phyloP scores from a whole-genome alignment of 30 jellyfish, hydroid and myxozoan species.

The Turritopsis dohrnii region DNA sequence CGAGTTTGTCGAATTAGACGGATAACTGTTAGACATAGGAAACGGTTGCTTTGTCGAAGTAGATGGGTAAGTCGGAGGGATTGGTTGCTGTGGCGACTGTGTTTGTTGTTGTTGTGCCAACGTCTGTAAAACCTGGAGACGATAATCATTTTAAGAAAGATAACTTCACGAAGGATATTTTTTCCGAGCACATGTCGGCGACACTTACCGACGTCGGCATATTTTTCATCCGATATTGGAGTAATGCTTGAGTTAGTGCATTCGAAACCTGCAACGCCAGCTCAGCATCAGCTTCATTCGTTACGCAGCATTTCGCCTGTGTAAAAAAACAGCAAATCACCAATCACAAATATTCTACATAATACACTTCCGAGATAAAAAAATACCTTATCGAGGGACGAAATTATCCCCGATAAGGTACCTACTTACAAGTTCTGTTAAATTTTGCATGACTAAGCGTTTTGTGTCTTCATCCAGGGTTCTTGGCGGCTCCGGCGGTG shows the following conservation, averaged over 20 bases:
- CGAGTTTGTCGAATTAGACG: not conserved
- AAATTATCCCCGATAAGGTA: not conserved
- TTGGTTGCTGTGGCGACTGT: not conserved
- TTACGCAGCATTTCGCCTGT: slow-evolving; percentile 44
- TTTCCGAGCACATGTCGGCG: not conserved
- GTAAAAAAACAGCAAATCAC: not conserved
- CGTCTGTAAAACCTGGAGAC: not conserved
- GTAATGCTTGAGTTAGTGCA: slow-evolving; percentile 41
- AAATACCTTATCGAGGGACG: not conserved
- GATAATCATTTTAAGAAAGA: not conserved
- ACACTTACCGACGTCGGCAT: slow-evolving; percentile 34
- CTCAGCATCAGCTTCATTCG: slow-evolving; percentile 48
- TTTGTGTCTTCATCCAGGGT: slow-evolving; percentile 33
- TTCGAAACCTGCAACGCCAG: slow-evolving; percentile 43
- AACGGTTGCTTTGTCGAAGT: not conserved
- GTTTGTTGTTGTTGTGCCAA: not conserved
- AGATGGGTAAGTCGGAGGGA: not conserved
- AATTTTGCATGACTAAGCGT: slow-evolving; percentile 38
- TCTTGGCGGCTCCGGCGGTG: slow-evolving; percentile 37
- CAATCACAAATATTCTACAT: not conserved
- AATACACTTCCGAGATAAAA: not conserved
- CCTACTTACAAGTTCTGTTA: slow-evolving; percentile 29
- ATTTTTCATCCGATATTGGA: slow-evolving; percentile 39
- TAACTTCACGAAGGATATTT: no score
- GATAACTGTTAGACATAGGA: not conserved